Evolutionary conservation across 2,888 invertebrate species (phyloP).

Genomic region (Cheilosia variabilis): DNA sequence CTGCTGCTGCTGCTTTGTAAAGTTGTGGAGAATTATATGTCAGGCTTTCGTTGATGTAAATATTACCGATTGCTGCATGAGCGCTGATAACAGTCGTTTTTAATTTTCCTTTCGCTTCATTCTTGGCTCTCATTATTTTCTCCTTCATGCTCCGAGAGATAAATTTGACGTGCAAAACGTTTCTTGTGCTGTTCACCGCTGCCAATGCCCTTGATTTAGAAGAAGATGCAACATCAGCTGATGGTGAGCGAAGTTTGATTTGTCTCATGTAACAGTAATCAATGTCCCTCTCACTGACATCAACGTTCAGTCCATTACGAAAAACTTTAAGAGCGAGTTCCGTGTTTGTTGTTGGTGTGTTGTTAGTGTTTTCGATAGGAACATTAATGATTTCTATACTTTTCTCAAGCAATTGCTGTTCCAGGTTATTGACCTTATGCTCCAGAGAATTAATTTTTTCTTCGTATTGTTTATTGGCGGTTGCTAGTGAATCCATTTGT

Average conservation of each 20-base stretch:
- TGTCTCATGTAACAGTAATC: too few species aligned
- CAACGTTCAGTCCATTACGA: too few species aligned
- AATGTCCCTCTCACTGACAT: too few species aligned
- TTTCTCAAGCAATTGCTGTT: constrained; percentile 4
- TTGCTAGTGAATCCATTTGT: constrained; percentile 5
- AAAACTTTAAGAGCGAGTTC: too few species aligned
- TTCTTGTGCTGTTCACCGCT: too few species aligned
- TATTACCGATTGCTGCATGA: constrained; percentile 11
- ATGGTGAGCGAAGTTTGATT: too few species aligned
- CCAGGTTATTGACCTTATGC: constrained; percentile 19
- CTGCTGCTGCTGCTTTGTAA: constrained; percentile 18
- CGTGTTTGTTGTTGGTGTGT: too few species aligned
- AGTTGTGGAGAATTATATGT: constrained; percentile 19
- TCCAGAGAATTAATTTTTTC: constrained; percentile 14
- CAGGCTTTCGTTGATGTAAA: constrained; percentile 25
- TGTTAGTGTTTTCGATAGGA: not conserved
- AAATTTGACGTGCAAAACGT: too few species aligned
- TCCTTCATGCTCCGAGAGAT: constrained; percentile 2
- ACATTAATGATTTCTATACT: constrained; percentile 15
- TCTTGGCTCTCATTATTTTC: constrained; percentile 10
- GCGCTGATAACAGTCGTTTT: constrained; percentile 29
- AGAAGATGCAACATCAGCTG: too few species aligned
- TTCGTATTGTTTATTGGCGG: constrained; percentile 6
- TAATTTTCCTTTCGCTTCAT: constrained; percentile 7
- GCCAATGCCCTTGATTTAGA: too few species aligned